Evolutionary conservation across 1,140 invertebrate genomes (phyloP).

Genomic region (Drosophila oshimai): DNA sequence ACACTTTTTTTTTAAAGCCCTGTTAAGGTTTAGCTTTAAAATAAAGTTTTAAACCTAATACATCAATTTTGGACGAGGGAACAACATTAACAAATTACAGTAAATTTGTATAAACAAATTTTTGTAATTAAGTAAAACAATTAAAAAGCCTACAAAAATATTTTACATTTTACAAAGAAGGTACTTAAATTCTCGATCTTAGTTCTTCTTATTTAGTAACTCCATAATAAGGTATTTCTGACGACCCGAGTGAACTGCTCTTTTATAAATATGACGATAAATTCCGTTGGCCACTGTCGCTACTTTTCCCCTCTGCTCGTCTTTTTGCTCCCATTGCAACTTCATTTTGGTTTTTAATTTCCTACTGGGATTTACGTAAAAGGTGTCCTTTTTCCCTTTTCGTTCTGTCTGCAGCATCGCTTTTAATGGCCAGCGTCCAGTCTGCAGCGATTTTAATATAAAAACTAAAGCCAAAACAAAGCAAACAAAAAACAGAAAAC

Average conservation of each 20-base stretch:
- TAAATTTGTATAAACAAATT: too few species aligned
- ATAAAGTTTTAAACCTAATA: too few species aligned
- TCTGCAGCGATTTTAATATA: conserved; percentile 75
- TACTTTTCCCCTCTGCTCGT: neutral
- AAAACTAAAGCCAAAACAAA: conserved; percentile 61
- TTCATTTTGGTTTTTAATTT: conserved; percentile 81
- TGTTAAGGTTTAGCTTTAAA: too few species aligned
- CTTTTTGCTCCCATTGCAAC: conserved; percentile 42
- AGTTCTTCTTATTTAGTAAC: neutral
- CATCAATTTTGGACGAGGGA: too few species aligned
- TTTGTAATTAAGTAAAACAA: too few species aligned
- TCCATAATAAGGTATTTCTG: conserved; percentile 51
- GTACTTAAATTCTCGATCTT: neutral
- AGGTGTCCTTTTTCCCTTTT: conserved; percentile 45
- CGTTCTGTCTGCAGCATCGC: conserved; percentile 49
- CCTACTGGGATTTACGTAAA: conserved; percentile 76
- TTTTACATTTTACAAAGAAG: too few species aligned
- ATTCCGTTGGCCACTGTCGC: conserved; percentile 46
- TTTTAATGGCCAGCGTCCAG: conserved; percentile 70
- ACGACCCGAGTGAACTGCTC: conserved; percentile 43
- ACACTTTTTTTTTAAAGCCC: too few species aligned
- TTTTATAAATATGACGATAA: conserved; percentile 72
- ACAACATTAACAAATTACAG: too few species aligned
- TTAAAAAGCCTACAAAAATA: too few species aligned
- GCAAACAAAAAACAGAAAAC: conserved; percentile 51